Evolutionary conservation across 2,797 vertebrate genomes (phyloP).

Genomic region (Rhinogobio ventralis): DNA sequence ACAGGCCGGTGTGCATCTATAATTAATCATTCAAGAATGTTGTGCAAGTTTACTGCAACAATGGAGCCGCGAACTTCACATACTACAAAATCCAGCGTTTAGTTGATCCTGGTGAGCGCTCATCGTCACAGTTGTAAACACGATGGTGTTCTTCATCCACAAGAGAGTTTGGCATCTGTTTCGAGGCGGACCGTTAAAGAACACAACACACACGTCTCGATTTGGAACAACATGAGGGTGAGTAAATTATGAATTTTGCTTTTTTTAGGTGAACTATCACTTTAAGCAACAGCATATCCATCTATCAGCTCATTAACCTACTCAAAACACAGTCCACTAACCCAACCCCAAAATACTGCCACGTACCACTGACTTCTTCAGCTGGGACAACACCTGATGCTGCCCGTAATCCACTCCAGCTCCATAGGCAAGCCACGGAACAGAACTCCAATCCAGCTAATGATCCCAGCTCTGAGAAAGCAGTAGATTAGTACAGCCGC

Average conservation of each 20-base stretch:
- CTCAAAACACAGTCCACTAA: slow-evolving; percentile 13
- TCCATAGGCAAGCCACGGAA: slow-evolving; percentile 3
- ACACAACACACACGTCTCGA: no score
- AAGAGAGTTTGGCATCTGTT: no score
- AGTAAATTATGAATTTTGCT: neutral
- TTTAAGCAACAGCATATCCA: slow-evolving; percentile 29
- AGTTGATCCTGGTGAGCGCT: no score
- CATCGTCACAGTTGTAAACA: no score
- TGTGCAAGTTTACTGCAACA: no score
- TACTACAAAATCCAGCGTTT: no score
- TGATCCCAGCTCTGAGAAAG: slow-evolving; percentile 52
- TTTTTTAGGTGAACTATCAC: neutral
- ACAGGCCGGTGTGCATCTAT: no score
- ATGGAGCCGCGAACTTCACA: no score
- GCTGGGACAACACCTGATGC: slow-evolving; percentile 46
- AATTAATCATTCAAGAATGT: no score
- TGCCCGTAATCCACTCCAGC: slow-evolving; percentile 40
- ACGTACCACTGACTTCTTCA: neutral
- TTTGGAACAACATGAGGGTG: neutral
- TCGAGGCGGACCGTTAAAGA: no score
- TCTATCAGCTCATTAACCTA: slow-evolving; percentile 43
- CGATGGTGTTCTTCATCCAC: no score
- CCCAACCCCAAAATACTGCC: neutral
- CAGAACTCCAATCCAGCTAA: slow-evolving; percentile 49
- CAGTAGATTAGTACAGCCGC: slow-evolving; percentile 36